Conservation (phyloP, 1,140 invertebrate genomes). For the Mercenaria mercenaria region DNA sequence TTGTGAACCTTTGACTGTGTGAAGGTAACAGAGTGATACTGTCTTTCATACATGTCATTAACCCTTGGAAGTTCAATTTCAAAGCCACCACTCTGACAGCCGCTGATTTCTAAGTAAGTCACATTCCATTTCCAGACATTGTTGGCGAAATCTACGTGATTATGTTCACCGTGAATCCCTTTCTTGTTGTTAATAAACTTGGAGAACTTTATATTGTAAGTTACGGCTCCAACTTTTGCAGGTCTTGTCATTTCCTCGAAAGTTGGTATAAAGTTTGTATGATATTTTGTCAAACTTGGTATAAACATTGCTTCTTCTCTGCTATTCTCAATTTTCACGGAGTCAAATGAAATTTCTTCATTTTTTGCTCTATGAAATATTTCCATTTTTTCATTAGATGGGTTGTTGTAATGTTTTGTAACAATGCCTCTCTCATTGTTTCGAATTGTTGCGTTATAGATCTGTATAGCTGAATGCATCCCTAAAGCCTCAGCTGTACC, state of each 20-base stretch:
- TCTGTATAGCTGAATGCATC: conserved; percentile 70
- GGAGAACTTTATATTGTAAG: conserved; percentile 79
- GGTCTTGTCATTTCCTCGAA: conserved; percentile 85
- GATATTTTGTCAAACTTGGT: conserved; percentile 85
- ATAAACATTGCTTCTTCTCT: conserved; percentile 81
- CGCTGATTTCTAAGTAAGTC: conserved; percentile 92
- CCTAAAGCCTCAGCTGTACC: not conserved
- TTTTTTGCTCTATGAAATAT: conserved; percentile 81
- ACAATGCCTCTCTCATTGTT: conserved; percentile 93
- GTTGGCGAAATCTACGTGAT: conserved; percentile 86
- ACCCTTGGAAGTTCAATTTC: conserved; percentile 88
- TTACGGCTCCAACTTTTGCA: conserved; percentile 84
- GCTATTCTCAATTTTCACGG: conserved; percentile 75
- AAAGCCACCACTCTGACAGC: conserved; percentile 91
- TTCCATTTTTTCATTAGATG: conserved; percentile 83
- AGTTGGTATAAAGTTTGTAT: conserved; percentile 83
- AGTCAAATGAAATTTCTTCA: conserved; percentile 79
- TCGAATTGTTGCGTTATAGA: conserved; percentile 88
- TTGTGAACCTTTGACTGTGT: conserved; percentile 75
- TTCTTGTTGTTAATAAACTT: conserved; percentile 78
- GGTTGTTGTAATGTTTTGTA: conserved; percentile 94
- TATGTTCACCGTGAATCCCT: conserved; percentile 84
- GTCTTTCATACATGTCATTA: conserved; percentile 76
- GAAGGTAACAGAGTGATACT: conserved; percentile 81
- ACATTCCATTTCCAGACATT: conserved; percentile 86